Conservation (phyloP, 2,888 invertebrate species). For the Troglohyphantes excavatus region DNA sequence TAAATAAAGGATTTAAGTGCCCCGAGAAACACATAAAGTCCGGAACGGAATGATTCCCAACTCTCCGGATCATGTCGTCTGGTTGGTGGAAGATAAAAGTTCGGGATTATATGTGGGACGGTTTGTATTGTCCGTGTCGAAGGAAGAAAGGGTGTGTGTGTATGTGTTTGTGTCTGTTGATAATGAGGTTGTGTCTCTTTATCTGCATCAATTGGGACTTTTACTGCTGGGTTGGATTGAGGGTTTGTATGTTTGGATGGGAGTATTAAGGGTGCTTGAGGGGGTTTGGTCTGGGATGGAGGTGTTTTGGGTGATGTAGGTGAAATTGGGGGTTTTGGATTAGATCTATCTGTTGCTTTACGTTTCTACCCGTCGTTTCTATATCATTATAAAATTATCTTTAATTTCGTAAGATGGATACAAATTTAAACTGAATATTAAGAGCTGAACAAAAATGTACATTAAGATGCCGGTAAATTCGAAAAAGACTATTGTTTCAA, state of each 20-base stretch:
- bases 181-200: neutral
- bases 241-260: neutral
- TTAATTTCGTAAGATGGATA: too few relatives aligned
- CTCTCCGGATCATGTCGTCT: slow-evolving; percentile 1
- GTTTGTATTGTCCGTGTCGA: neutral
- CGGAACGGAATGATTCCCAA: neutral
- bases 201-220: neutral
- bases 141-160: too few relatives aligned
- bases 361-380: too few relatives aligned
- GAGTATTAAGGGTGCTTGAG: neutral
- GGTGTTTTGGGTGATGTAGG: too few relatives aligned
- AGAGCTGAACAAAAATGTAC: too few relatives aligned
- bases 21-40: slow-evolving; percentile 1
- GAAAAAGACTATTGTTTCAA: too few relatives aligned
- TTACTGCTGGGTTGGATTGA: neutral
- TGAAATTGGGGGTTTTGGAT: too few relatives aligned
- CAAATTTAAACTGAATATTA: too few relatives aligned
- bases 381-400: too few relatives aligned
- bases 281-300: too few relatives aligned
- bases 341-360: too few relatives aligned
- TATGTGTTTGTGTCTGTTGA: neutral
- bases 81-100: slow-evolving; percentile 24
- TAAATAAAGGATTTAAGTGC: slow-evolving; percentile 41
- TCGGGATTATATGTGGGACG: neutral
- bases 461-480: too few relatives aligned